Evolutionary conservation across 1,140 invertebrate species (phyloP), one percentile per base, ranked within the genome.

Genomic region (Copidosoma floridanum): DNA sequence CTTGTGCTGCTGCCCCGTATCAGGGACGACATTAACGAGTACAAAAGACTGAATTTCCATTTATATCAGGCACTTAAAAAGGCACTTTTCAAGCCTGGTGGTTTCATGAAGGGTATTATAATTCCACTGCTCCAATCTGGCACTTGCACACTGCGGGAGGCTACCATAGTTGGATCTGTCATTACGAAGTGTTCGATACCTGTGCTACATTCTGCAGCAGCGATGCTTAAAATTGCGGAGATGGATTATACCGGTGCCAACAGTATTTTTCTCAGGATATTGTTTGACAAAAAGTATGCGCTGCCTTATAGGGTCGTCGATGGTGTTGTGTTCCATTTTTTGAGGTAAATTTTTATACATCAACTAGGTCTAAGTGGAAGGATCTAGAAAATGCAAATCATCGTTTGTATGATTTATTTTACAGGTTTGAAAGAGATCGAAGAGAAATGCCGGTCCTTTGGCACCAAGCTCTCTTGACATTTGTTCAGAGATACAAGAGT

Each of bases 251-350:
- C 87, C 47, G 96, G 97, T n/a, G 94, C 96, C 1, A 98, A 92
- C 79, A 97, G 94, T 48, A 95, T 99, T 68, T 97, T 99, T 71
- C 81, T 99, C 24, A 84, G 94, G 44, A 91, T 95, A 71, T 87
- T 99, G 51, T 87, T 99, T 56, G 96, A 99, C 72, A 99, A 99
- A 78, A 98, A 98, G 77, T 99, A 99, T 83, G 95, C 97, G 2
- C 79, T 99, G 38, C 97, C 97, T 1, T 99, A 94, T 77, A 84
- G 94, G 69, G 96, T 98, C 3, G 85, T 99, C 14, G 97, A 99
- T 83, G 93, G 92, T 11, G 84, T 95, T n/a, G 94, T 99, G 3
- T 92, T 93, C 75, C 95, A 99, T 80, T 99, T 99, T 77, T 71
- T 97, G 6, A 88, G 86, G 90, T 93, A 80, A 77, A 64, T 5